Base-by-base conservation (phyloP, 2,113 vertebrate species). In the Lagopus leucura region DNA sequence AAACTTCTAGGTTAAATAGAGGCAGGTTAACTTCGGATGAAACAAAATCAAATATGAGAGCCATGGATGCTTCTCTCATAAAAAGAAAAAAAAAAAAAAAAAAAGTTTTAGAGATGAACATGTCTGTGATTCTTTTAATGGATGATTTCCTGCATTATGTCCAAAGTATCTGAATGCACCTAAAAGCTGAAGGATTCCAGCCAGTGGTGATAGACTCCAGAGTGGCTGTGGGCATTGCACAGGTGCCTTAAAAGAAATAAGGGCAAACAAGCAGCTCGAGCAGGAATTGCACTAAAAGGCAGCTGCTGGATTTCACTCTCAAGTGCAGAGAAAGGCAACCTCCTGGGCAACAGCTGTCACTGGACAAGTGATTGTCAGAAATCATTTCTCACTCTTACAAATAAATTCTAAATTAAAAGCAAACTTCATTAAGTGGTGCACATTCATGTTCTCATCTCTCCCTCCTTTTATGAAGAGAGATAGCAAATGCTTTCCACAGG, bases 371-470 rank as follows among this genome's bases (percentile, higher is more conserved):
- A 90, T 67, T 79, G 57, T 30, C 47, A 61, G 67, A 45, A 48
- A 28, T 94, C 88, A 91, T 86, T 95, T 90, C 91, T 92, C 88
- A 94, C 79, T 86, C 73, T n/a, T 57, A 58, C 74, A 92, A 95
- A 82, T 92, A 90, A 81, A 94, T 89, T 82, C 66, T 81, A 95
- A 95, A 96, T 95, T 81, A 97, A 95, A 97, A 96, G 84, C 45
- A 93, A 93, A 83, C 12, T 54, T 43, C 83, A n/a, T 66, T 73
- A 72, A 54, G 48, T 47, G 60, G 48, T 65, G 87, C 19, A 18
- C 50, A 30, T 77, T 93, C 14, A 12, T 12, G 40, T 47, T 91
- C 93, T 90, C 40, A 36, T 90, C 90, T 81, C 64, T 90, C 69
- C 67, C 50, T 88, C 69, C 50, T 92, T 96, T 94, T 55, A 95